phyloP scores from a whole-genome alignment of 2,113 vertebrate species.

The Leptosomus discolor region DNA sequence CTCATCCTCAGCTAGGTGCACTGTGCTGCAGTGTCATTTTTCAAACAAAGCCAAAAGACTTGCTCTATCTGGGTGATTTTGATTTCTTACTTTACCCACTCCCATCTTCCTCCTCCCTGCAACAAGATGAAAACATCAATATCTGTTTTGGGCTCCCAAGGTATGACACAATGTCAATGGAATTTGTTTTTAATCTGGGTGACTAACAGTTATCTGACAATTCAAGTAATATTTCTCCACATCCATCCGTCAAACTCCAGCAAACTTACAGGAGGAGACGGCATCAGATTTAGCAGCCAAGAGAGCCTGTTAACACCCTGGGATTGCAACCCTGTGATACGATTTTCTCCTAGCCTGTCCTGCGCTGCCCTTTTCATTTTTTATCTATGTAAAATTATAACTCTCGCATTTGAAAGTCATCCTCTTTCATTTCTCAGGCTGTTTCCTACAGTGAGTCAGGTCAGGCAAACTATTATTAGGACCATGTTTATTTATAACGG shows the following conservation, averaged over 20 bases:
- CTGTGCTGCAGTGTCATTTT: background rate
- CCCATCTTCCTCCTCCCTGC: conserved; percentile 17
- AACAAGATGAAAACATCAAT: conserved; percentile 53
- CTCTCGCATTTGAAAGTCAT: conserved; percentile 38
- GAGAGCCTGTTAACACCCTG: conserved; percentile 5
- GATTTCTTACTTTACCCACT: conserved; percentile 26
- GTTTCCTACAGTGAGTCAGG: conserved; percentile 51
- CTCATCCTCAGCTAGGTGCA: background rate
- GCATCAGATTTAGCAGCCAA: background rate
- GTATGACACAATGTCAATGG: conserved; percentile 39
- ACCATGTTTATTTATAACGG: conserved; percentile 70
- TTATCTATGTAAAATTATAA: conserved; percentile 31
- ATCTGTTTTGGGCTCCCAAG: conserved; percentile 25
- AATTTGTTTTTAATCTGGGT: conserved; percentile 49
- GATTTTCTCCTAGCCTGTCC: background rate
- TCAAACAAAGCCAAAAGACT: conserved; percentile 19
- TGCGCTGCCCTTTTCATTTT: conserved; percentile 38
- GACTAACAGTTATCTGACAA: conserved; percentile 58
- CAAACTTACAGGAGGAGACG: background rate
- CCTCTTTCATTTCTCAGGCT: conserved; percentile 42
- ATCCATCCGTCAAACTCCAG: conserved; percentile 8
- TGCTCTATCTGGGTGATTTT: conserved; percentile 3
- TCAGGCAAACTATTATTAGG: conserved; percentile 69
- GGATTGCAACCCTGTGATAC: background rate
- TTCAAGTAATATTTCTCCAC: conserved; percentile 38